Percentiles rank a stretch among this genome's conserved stretches.
These are phyloP conservation scores for Neosilurus mollespiculum DNA, from an alignment of 2,797 vertebrate genomes.

Conservation along the genomic window DNA sequence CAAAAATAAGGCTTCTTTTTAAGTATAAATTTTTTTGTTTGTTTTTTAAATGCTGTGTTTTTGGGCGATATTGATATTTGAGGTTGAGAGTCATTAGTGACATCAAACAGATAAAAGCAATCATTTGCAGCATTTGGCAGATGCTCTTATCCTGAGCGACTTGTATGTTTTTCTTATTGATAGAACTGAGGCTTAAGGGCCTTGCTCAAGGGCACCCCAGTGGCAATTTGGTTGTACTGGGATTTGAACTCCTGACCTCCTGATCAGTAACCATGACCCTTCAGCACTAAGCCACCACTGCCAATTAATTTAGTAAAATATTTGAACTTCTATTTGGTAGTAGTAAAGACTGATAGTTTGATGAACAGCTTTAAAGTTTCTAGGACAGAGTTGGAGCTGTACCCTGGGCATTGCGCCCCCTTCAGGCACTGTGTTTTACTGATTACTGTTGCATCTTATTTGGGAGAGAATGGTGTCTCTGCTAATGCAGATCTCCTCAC, in stretches of 20 bases:
- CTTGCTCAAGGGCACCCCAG: no score
- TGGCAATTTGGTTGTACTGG: no score
- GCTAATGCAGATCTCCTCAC: background rate
- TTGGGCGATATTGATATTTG: background rate
- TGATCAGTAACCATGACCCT: no score
- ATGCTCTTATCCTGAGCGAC: no score
- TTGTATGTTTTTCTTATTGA: no score
- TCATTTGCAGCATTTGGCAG: background rate
- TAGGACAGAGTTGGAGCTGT: background rate
- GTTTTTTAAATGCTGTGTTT: background rate
- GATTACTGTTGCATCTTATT: background rate
- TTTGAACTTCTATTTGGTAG: background rate
- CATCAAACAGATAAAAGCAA: background rate
- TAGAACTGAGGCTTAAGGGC: no score
- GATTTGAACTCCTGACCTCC: no score
- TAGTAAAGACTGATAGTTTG: background rate
- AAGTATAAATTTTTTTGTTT: background rate
- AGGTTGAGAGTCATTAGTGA: background rate
- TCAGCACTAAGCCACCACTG: no score
- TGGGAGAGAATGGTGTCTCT: conserved; percentile 1
- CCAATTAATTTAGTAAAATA: no score
- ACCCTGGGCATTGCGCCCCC: background rate
- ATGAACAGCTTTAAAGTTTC: background rate
- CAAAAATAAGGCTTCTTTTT: background rate
- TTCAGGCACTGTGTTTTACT: background rate